These are phyloP conservation scores for Mesorhabditis spiculigera DNA, from an alignment of 2,888 invertebrate genomes.

Conservation along the genomic window DNA sequence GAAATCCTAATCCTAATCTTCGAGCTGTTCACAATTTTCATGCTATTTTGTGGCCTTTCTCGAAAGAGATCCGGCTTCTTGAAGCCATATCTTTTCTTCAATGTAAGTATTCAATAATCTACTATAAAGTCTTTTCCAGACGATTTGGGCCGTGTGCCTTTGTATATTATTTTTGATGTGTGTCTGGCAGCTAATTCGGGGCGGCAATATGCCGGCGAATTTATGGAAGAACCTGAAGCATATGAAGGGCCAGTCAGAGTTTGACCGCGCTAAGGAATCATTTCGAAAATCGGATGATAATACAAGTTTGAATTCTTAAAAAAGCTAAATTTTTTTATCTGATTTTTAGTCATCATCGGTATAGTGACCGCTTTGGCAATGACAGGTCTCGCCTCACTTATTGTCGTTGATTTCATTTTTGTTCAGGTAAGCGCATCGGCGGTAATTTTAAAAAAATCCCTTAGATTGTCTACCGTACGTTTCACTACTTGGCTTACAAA, in stretches of 20 bases:
- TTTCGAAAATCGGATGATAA: not conserved
- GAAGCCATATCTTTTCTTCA: slow-evolving; percentile 39
- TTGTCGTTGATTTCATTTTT: slow-evolving; percentile 34
- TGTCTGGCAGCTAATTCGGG: not conserved
- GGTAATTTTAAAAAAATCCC: no score
- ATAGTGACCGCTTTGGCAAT: slow-evolving; percentile 75
- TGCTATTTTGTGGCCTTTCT: slow-evolving; percentile 22
- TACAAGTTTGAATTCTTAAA: no score
- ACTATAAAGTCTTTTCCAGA: not conserved
- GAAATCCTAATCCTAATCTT: slow-evolving; percentile 7
- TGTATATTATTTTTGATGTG: not conserved
- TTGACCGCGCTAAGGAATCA: not conserved
- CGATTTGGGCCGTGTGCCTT: not conserved
- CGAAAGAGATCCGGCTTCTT: slow-evolving; percentile 28
- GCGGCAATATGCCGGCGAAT: slow-evolving; percentile 1
- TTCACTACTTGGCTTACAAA: slow-evolving; percentile 29
- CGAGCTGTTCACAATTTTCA: slow-evolving; percentile 4
- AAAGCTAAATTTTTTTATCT: not conserved
- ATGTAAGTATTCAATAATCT: slow-evolving; percentile 17
- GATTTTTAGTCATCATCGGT: not conserved
- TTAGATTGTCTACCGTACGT: not conserved
- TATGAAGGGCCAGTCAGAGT: not conserved
- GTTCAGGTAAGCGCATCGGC: slow-evolving; percentile 18
- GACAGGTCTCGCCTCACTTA: slow-evolving; percentile 75
- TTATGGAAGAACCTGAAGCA: not conserved